These are phyloP conservation scores for Panorpa germanica DNA, from an alignment of 2,888 invertebrate species.

Conservation along the genomic window DNA sequence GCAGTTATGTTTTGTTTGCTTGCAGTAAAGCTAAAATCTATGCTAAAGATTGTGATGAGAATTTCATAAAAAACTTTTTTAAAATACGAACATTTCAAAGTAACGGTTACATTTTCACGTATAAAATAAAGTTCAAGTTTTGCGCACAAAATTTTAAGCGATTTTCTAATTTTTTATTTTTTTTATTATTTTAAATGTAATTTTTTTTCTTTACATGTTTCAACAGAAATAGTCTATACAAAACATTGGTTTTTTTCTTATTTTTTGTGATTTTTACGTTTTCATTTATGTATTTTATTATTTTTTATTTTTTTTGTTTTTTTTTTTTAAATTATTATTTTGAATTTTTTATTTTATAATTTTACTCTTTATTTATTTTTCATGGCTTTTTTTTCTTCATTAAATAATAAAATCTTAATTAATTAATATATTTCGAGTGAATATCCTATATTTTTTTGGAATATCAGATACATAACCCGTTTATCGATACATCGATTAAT, in stretches of 20 bases:
- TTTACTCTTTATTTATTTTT: slow-evolving; percentile 2
- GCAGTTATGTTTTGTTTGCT: too few species aligned
- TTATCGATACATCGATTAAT: too few species aligned
- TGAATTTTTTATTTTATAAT: not conserved
- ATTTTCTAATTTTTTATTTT: slow-evolving; percentile 10
- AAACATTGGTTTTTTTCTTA: slow-evolving; percentile 11
- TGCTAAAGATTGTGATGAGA: too few species aligned
- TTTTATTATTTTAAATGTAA: too few species aligned
- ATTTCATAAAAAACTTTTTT: too few species aligned
- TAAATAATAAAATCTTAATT: not conserved
- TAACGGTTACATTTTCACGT: too few species aligned
- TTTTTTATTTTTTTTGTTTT: slow-evolving; percentile 1
- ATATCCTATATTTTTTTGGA: slow-evolving; percentile 1
- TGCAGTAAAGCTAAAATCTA: too few species aligned
- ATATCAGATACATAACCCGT: too few species aligned
- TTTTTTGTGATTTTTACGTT: not conserved
- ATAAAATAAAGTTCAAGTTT: too few species aligned
- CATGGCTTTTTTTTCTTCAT: slow-evolving; percentile 4
- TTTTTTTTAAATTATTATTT: slow-evolving; percentile 8
- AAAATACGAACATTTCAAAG: too few species aligned
- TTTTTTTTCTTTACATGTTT: slow-evolving; percentile 11
- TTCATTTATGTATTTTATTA: slow-evolving; percentile 3
- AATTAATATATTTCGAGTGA: not conserved
- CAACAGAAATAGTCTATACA: slow-evolving; percentile 13
- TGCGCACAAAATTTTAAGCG: too few species aligned